Evolutionary conservation across 2,888 invertebrate genomes (phyloP).

Genomic region (Sarcophaga rosellei): DNA sequence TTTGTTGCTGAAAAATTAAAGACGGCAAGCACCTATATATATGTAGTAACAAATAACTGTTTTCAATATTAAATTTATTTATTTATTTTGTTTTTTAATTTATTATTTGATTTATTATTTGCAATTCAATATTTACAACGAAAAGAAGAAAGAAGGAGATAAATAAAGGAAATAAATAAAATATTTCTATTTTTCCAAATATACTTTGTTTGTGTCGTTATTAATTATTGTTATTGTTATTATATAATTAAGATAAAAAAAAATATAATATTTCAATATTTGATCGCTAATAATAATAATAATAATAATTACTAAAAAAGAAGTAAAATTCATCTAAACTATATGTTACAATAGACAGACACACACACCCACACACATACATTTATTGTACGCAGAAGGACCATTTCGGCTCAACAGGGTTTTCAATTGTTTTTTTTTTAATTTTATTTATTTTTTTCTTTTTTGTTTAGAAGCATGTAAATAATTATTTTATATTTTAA

Average conservation of each 20-base stretch:
- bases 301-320: constrained; percentile 52
- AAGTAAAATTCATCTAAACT: constrained; percentile 63
- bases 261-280: constrained; percentile 2
- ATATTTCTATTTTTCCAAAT: constrained; percentile 10
- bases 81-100: constrained; percentile 3
- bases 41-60: too few species aligned
- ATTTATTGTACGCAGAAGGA: constrained; percentile 25
- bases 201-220: not conserved
- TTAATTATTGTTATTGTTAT: not conserved
- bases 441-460: constrained; percentile 17
- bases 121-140: not conserved
- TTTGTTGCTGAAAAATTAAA: too few species aligned
- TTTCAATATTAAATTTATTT: too few species aligned
- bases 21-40: too few species aligned
- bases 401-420: constrained; percentile 1
- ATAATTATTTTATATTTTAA: constrained; percentile 43
- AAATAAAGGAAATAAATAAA: too few species aligned
- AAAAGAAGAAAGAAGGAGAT: too few species aligned
- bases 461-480: constrained; percentile 30
- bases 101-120: constrained; percentile 11
- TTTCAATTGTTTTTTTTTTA: not conserved
- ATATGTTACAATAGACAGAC: constrained; percentile 56
- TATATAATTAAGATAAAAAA: constrained; percentile 16
- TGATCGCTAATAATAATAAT: constrained; percentile 7
- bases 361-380: constrained; percentile 21